Base-by-base conservation (phyloP, 2,797 vertebrate species). In the Eutrigla gurnardus region DNA sequence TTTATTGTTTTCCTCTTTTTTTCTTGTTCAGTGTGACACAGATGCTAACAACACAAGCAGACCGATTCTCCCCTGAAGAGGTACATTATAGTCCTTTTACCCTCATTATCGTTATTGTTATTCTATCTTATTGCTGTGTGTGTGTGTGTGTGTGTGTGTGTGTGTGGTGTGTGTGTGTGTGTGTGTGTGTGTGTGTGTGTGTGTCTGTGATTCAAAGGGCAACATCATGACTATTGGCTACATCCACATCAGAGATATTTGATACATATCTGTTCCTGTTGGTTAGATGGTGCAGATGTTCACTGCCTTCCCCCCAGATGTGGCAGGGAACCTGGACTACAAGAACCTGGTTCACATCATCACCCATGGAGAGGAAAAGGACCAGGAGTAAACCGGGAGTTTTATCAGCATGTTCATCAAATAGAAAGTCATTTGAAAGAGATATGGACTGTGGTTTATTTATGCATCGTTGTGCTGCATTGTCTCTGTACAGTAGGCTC, bases 311-410 rank as follows among this genome's bases (percentile, higher is more conserved):
- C 98, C 97, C 13, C 97, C 97, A 2, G 98, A 99, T 15, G 89
- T 97, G 79, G 93, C 96, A 0, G 98, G 97, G 64, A 97, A 97
- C 86, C 91, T 99, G 75, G 96, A 99, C 85, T 99, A 98, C 90
- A 97, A 97, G 88, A 99, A 98, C 89, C 93, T 99, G 67, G 97
- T 98, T 70, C 97, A 99, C 7, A 94, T 98, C 90, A 99, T 99
- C 53, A 98, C 97, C 4, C 97, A 99, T 0, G 97, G 98, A 0
- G 97, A 99, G 86, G 97, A 99, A 73, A 99, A 99, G 85, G 98
- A 99, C 86, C 97, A 94, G 86, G 94, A 93, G 83, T 95, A 86
- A 87, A 74, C 14, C 25, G 25, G 25, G 25, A 14, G 40, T 72
- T 12, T 14, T 43, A 12, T 55, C 45, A 7, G 7, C n/a, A 2